Evolutionary conservation across 2,113 vertebrate species (phyloP).

Genomic region (Chrysochloris asiatica): DNA sequence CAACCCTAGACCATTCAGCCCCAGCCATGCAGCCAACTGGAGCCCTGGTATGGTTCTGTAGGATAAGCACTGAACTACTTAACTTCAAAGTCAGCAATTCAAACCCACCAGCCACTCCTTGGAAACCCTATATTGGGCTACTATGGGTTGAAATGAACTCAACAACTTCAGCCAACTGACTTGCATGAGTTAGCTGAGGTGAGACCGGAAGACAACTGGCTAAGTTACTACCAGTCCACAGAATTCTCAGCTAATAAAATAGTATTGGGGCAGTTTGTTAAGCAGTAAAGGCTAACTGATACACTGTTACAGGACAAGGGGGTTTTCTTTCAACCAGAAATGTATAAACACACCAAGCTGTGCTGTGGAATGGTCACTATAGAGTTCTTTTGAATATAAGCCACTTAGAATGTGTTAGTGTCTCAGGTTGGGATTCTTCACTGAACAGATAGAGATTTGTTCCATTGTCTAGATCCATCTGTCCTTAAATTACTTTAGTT

Average conservation of each 20-base stretch:
- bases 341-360: not conserved
- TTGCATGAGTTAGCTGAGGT: not conserved
- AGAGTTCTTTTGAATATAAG: not conserved
- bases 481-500: no score
- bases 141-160: no score
- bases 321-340: not conserved
- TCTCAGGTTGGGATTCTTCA: slow-evolving; percentile 1
- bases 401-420: not conserved
- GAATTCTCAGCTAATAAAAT: not conserved
- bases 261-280: not conserved
- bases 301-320: not conserved
- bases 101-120: no score
- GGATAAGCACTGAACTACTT: no score
- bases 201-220: not conserved
- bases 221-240: not conserved
- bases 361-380: not conserved
- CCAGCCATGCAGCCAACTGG: not conserved
- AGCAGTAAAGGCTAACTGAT: not conserved
- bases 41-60: no score
- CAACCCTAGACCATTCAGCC: no score
- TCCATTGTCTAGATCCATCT: no score
- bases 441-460: no score
- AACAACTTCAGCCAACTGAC: no score
- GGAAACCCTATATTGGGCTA: no score
- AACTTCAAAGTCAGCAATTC: no score